Conservation (phyloP, 1,140 invertebrate genomes). For the Trachymyrmex cornetzi region DNA sequence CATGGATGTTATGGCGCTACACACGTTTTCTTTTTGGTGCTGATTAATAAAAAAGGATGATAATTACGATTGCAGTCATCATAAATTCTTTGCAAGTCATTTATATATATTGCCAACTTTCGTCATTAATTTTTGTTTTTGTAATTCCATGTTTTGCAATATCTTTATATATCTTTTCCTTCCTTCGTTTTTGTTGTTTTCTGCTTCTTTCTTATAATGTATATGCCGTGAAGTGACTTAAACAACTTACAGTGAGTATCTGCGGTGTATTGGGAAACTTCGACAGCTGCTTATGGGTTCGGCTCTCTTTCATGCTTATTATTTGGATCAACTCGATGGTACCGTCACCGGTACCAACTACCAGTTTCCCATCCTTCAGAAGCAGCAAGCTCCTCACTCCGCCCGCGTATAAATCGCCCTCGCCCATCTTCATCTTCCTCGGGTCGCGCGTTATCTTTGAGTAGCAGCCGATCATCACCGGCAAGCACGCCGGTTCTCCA, state of each 20-base stretch:
- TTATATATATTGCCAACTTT: background rate
- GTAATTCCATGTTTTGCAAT: background rate
- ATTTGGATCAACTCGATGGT: conserved; percentile 91
- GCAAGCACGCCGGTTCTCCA: conserved; percentile 85
- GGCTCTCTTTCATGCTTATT: conserved; percentile 55
- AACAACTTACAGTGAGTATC: conserved; percentile 87
- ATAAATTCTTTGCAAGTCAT: background rate
- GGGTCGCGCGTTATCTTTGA: conserved; percentile 87
- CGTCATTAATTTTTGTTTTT: background rate
- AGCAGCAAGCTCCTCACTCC: conserved; percentile 91
- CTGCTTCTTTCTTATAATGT: background rate
- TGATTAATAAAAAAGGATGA: conserved; percentile 80
- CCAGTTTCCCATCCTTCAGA: conserved; percentile 88
- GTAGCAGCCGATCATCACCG: conserved; percentile 90
- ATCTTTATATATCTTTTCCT: background rate
- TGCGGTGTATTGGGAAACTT: conserved; percentile 82
- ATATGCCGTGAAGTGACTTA: background rate
- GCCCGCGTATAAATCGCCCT: conserved; percentile 85
- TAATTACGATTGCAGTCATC: background rate
- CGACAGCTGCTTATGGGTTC: conserved; percentile 28
- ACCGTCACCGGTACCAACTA: conserved; percentile 95
- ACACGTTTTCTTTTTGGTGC: conserved; percentile 87
- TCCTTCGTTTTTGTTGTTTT: background rate
- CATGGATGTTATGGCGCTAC: conserved; percentile 89
- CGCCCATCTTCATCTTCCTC: conserved; percentile 82